These are phyloP conservation scores for Dolomedes plantarius DNA, from an alignment of 2,888 invertebrate genomes.

Conservation along the genomic window DNA sequence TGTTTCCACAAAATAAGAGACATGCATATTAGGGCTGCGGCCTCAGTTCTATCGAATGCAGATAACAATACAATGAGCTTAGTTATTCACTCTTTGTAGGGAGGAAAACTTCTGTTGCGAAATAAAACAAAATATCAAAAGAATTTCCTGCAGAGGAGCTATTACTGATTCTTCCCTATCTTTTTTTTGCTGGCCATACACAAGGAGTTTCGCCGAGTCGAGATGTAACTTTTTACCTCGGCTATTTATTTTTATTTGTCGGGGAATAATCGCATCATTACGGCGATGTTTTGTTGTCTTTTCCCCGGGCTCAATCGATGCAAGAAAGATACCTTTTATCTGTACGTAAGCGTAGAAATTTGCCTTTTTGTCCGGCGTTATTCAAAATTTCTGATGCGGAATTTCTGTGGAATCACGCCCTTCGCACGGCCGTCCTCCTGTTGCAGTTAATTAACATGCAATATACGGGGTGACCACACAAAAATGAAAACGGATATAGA, in stretches of 20 bases:
- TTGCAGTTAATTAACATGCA: not conserved
- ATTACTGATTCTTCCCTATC: not conserved
- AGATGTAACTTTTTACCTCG: not conserved
- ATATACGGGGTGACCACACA: not conserved
- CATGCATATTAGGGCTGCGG: too few species aligned
- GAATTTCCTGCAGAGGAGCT: not conserved
- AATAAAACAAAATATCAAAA: not conserved
- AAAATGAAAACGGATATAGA: not conserved
- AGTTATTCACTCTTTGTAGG: not conserved
- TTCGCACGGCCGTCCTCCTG: not conserved
- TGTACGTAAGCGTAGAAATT: constrained; percentile 25
- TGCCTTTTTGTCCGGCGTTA: constrained; percentile 32
- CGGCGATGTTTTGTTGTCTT: not conserved
- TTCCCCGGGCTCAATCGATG: constrained; percentile 6
- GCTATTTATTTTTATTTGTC: not conserved
- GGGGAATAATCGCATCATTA: constrained; percentile 27
- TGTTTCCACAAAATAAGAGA: too few species aligned
- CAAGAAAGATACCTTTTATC: constrained; percentile 21
- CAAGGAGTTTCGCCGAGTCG: not conserved
- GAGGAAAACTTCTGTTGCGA: not conserved
- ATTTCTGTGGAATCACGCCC: constrained; percentile 51
- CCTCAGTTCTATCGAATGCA: too few species aligned
- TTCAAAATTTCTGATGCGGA: constrained; percentile 39
- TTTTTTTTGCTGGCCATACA: not conserved
- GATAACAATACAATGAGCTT: not conserved